Evolutionary conservation across 2,113 vertebrate genomes (phyloP), one percentile per base, ranked within the genome.

Genomic region (Mastomys natalensis): DNA sequence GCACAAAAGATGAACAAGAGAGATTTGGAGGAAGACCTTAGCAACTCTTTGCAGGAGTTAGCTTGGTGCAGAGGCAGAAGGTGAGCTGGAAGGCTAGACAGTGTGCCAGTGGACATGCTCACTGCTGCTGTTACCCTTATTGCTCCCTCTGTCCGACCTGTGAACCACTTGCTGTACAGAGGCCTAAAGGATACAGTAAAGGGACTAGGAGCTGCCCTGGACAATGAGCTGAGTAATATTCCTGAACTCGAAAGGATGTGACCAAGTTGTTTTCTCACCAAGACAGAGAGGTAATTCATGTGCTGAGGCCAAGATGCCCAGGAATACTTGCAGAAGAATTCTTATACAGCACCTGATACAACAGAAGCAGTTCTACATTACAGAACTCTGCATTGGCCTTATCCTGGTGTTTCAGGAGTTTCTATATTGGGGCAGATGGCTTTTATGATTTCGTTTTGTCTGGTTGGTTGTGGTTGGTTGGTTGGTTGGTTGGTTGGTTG

Each of bases 351-450:
- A 2, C 29, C 58, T 3, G 72, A 84, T 31, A 37, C 40, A 24
- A 11, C 0, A 40, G 78, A 19, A 66, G 40, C 21, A 10, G 22
- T 15, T 15, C 84, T 12, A 1, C 29, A n/a, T 31, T 22, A 73
- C n/a, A 60, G 77, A 66, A 95, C 89, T 76, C 48, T 22, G 5
- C 16, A 64, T 81, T 29, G 11, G 60, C 31, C 88, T 51, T 51
- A 53, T 87, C 68, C 48, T 90, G 88, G 64, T 80, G 43, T 84
- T 81, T 81, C 48, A 70, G 80, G 87, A 92, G 74, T 68, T 90
- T 93, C 89, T 60, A 80, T 91, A 19, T 58, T 34, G 62, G 78
- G 74, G 85, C 68, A 96, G n/a, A 78, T 60, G 88, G 66, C 51
- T 73, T 95, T 88, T 90, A 76, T 43, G 15, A 7, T 88, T 51